Evolutionary conservation across 2,797 vertebrate species (phyloP).

Genomic region (Pangasius krempfi): DNA sequence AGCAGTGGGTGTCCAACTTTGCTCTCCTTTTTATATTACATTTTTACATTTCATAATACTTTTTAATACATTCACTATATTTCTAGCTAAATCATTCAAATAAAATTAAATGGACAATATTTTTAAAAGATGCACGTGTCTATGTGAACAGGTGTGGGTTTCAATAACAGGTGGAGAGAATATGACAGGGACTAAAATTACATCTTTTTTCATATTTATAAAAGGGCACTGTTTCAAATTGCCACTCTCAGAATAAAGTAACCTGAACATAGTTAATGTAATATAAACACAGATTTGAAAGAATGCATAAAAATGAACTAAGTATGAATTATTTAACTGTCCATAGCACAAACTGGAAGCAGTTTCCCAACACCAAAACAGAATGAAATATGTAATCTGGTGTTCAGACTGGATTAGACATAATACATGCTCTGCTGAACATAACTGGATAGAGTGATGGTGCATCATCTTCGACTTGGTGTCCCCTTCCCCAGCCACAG

Average conservation of each 20-base stretch:
- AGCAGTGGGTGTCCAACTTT: background rate
- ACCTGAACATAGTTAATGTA: background rate
- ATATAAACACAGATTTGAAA: background rate
- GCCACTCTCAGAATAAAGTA: background rate
- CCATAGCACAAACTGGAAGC: background rate
- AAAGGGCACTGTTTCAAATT: background rate
- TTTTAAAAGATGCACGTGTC: background rate
- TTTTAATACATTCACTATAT: background rate
- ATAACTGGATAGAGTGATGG: background rate
- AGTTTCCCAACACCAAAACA: background rate
- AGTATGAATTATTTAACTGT: background rate
- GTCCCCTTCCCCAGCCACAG: conserved; percentile 14
- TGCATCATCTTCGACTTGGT: conserved; percentile 25
- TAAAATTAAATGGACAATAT: background rate
- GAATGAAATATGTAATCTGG: background rate
- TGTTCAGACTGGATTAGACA: background rate
- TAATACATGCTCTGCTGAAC: conserved; percentile 3
- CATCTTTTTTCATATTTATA: background rate
- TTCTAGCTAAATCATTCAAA: background rate
- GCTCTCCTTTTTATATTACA: background rate
- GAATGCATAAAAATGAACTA: background rate
- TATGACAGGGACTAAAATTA: background rate
- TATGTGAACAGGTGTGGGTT: background rate
- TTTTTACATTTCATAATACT: too few species aligned
- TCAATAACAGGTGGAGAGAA: background rate